phyloP scores from a whole-genome alignment of 1,140 invertebrate genomes.

The Hypothenemus hampei region DNA sequence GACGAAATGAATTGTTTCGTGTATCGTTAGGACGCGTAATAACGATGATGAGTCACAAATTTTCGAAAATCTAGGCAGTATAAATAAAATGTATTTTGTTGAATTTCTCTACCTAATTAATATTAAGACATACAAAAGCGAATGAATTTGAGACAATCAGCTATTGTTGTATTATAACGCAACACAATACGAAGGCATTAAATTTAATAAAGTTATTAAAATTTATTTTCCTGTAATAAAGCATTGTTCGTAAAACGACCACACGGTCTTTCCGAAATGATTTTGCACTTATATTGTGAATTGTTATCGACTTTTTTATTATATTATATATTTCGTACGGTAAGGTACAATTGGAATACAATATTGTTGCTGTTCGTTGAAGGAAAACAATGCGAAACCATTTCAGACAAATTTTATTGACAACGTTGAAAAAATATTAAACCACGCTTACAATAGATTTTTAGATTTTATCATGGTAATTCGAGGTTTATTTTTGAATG shows the following conservation, averaged over 20 bases:
- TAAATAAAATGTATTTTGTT: background rate
- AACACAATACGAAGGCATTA: slow-evolving; percentile 18
- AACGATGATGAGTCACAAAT: no score
- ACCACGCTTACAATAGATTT: slow-evolving; percentile 1
- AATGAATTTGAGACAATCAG: slow-evolving; percentile 21
- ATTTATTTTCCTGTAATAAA: slow-evolving; percentile 17
- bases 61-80: no score
- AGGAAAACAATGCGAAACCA: slow-evolving; percentile 8
- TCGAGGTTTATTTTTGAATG: slow-evolving; percentile 1
- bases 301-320: slow-evolving; percentile 5
- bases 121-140: slow-evolving; percentile 13
- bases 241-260: slow-evolving; percentile 16
- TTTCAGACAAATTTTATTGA: background rate
- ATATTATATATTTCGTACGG: background rate
- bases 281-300: slow-evolving; percentile 23
- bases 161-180: slow-evolving; percentile 20
- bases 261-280: slow-evolving; percentile 23
- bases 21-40: no score
- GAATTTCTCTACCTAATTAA: slow-evolving; percentile 12
- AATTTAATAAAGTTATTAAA: slow-evolving; percentile 27
- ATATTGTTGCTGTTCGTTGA: slow-evolving; percentile 10
- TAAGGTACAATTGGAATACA: slow-evolving; percentile 7
- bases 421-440: background rate
- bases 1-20: no score
- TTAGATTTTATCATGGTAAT: slow-evolving; percentile 6